These are phyloP conservation scores for Sinosuthora webbiana DNA, from an alignment of 2,113 vertebrate species.

Conservation along the genomic window DNA sequence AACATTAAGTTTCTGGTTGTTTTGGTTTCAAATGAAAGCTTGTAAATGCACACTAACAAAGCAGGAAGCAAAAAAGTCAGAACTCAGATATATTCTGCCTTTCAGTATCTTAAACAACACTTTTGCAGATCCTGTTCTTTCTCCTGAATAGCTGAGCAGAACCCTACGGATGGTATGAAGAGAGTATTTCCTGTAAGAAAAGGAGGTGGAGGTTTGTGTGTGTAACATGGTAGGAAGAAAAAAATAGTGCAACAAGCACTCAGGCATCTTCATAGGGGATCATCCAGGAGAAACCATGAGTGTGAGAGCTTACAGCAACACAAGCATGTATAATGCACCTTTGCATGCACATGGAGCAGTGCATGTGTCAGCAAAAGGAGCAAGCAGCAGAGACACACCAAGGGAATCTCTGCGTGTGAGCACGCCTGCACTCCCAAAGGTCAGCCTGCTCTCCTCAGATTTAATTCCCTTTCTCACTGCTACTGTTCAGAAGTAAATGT, in stretches of 20 bases:
- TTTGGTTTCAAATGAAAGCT: not conserved
- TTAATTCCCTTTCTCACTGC: constrained; percentile 75
- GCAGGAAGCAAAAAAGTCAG: not conserved
- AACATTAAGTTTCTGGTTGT: not conserved
- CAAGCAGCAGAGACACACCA: not conserved
- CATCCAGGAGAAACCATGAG: accelerated
- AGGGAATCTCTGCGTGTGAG: not conserved
- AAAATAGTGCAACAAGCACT: not conserved
- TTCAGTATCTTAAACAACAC: not conserved
- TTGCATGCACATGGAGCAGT: not conserved
- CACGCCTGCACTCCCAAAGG: constrained; percentile 65
- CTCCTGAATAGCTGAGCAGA: not conserved
- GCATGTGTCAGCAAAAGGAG: not conserved
- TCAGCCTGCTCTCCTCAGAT: constrained; percentile 71
- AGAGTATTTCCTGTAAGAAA: not conserved
- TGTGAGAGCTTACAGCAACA: not conserved
- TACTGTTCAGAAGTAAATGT: constrained; percentile 78
- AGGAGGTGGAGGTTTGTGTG: not conserved
- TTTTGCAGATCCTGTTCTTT: not conserved
- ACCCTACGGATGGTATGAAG: not conserved
- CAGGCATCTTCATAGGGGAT: not conserved
- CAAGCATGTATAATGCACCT: not conserved
- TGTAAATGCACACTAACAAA: not conserved
- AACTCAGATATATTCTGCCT: not conserved
- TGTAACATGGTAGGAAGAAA: not conserved